A percentile compares a stretch with the other conserved stretches of the same genome.
Evolutionary conservation across 1,140 invertebrate genomes (phyloP).

Genomic region (Homalodisca vitripennis): DNA sequence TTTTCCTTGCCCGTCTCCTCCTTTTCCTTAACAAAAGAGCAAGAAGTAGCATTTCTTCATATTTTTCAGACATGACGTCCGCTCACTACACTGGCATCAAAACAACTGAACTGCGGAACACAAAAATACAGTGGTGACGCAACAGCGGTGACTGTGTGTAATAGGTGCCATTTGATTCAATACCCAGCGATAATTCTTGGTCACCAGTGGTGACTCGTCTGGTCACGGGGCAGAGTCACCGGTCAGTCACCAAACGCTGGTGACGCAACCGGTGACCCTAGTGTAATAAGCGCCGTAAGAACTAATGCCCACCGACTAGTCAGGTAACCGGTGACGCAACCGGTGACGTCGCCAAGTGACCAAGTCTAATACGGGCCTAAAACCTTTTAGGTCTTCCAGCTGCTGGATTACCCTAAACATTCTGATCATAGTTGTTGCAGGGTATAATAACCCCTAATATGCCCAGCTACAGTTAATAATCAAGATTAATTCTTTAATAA

Average conservation of each 20-base stretch:
- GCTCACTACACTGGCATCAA: constrained; percentile 15
- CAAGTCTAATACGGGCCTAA: neutral
- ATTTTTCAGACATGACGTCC: constrained; percentile 16
- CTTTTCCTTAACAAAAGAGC: constrained; percentile 22
- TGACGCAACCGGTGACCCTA: constrained; percentile 10
- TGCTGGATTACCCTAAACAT: too few species aligned
- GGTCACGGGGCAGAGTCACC: constrained; percentile 18
- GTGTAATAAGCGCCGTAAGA: constrained; percentile 14
- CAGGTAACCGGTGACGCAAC: neutral
- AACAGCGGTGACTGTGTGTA: constrained; percentile 14
- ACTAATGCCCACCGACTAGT: neutral
- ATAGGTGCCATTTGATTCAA: constrained; percentile 23
- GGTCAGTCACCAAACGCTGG: constrained; percentile 10
- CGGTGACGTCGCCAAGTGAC: neutral
- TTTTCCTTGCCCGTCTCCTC: too few species aligned
- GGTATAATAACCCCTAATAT: too few species aligned
- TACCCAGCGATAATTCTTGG: constrained; percentile 18
- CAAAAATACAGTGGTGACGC: constrained; percentile 19
- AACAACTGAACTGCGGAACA: constrained; percentile 11
- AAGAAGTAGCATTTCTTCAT: constrained; percentile 20
- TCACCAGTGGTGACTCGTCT: neutral
- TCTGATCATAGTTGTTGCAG: too few species aligned
- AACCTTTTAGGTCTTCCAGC: too few species aligned
- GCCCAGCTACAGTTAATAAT: too few species aligned
- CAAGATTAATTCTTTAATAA: too few species aligned